These are phyloP conservation scores for Scophthalmus maximus DNA, from an alignment of 2,113 vertebrate genomes.

Conservation along the genomic window DNA sequence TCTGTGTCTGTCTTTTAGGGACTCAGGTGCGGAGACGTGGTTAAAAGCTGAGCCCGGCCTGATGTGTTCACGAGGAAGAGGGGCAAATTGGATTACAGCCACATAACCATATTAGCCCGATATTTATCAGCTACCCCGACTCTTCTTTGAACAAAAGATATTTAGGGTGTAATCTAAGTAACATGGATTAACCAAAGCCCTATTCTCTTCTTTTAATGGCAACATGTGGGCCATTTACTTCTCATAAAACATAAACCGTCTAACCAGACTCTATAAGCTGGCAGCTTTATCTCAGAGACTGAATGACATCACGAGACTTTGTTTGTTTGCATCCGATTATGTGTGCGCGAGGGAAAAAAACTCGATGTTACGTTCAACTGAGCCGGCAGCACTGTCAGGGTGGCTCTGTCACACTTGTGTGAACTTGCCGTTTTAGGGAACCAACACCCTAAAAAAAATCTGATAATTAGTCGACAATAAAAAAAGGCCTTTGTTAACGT, in stretches of 20 bases:
- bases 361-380: neutral
- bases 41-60: constrained; percentile 36
- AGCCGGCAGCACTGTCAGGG: constrained; percentile 44
- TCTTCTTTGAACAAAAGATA: constrained; percentile 29
- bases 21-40: constrained; percentile 40
- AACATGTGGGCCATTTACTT: constrained; percentile 23
- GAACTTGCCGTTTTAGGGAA: constrained; percentile 61
- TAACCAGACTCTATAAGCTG: neutral
- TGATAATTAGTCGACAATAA: constrained; percentile 61
- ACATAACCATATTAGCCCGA: constrained; percentile 49
- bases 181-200: neutral
- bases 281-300: constrained; percentile 18
- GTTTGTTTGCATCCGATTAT: constrained; percentile 29
- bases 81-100: constrained; percentile 51
- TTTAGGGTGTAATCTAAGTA: constrained; percentile 5
- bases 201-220: constrained; percentile 3
- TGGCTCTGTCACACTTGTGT: constrained; percentile 55
- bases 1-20: constrained; percentile 15
- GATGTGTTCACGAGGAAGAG: constrained; percentile 53
- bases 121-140: constrained; percentile 29
- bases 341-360: neutral
- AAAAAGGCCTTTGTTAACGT: constrained; percentile 20
- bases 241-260: constrained; percentile 33
- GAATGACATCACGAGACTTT: constrained; percentile 48
- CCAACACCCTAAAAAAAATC: constrained; percentile 66